These are phyloP conservation scores for Eulemur coronatus DNA, from an alignment of 2,797 vertebrate species.

Conservation along the genomic window DNA sequence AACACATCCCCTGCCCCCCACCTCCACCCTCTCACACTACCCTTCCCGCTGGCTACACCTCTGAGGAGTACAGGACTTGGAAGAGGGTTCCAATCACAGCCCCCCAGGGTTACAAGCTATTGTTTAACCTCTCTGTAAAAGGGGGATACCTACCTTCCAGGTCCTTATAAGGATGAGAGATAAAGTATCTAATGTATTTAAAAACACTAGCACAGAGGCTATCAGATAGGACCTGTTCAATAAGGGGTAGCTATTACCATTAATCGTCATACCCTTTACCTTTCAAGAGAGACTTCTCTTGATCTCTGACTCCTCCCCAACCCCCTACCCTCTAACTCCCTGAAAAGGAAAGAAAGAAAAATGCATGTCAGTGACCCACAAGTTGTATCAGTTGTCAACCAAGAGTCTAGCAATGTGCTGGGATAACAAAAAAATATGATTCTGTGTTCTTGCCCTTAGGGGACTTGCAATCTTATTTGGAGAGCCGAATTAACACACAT, in stretches of 20 bases:
- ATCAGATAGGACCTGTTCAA: neutral
- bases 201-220: neutral
- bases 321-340: too few relatives aligned
- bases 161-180: neutral
- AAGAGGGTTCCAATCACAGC: neutral
- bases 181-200: neutral
- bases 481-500: neutral
- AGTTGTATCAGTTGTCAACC: neutral
- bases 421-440: neutral
- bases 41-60: neutral
- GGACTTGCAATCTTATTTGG: neutral
- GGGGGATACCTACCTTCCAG: neutral
- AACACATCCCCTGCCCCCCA: fast-evolving
- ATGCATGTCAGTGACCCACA: neutral
- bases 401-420: neutral
- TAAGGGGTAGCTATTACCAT: neutral
- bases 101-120: neutral
- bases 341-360: neutral
- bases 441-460: neutral
- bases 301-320: neutral
- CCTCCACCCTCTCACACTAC: fast-evolving
- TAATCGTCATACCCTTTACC: neutral
- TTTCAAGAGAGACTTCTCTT: neutral
- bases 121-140: neutral
- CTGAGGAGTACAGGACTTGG: neutral